phyloP scores from a whole-genome alignment of 2,113 vertebrate genomes.

The Dromaius novaehollandiae region DNA sequence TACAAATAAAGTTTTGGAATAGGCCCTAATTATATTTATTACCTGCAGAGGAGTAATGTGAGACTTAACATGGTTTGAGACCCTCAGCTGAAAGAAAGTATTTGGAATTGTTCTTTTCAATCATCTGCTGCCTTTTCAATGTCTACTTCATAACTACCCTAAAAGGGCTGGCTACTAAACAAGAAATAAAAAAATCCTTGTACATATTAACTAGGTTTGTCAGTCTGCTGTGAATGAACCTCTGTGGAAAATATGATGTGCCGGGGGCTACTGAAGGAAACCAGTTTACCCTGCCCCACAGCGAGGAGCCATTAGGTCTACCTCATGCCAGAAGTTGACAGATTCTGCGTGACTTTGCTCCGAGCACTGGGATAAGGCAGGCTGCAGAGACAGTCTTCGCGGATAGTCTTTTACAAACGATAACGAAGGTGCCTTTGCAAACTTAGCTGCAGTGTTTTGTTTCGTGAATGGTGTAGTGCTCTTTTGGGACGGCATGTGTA shows the following conservation, averaged over 20 bases:
- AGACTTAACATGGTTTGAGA: conserved; percentile 60
- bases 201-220: neutral
- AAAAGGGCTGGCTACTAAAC: conserved; percentile 25
- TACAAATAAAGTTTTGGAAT: conserved; percentile 72
- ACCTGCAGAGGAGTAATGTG: conserved; percentile 69
- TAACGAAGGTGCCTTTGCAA: neutral
- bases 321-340: neutral
- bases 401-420: neutral
- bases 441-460: neutral
- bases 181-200: neutral
- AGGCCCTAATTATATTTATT: conserved; percentile 69
- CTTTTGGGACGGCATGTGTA: accelerated
- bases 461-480: neutral
- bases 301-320: conserved; percentile 38
- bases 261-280: neutral
- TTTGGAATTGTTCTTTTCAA: conserved; percentile 58
- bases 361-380: neutral
- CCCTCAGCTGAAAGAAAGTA: conserved; percentile 54
- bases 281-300: neutral
- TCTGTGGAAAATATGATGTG: conserved; percentile 39
- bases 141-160: conserved; percentile 10
- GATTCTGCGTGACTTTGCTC: neutral
- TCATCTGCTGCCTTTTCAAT: conserved; percentile 34
- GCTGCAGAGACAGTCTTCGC: neutral
- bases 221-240: conserved; percentile 11